Conservation (phyloP, 2,113 vertebrate genomes). For the Passerina amoena region DNA sequence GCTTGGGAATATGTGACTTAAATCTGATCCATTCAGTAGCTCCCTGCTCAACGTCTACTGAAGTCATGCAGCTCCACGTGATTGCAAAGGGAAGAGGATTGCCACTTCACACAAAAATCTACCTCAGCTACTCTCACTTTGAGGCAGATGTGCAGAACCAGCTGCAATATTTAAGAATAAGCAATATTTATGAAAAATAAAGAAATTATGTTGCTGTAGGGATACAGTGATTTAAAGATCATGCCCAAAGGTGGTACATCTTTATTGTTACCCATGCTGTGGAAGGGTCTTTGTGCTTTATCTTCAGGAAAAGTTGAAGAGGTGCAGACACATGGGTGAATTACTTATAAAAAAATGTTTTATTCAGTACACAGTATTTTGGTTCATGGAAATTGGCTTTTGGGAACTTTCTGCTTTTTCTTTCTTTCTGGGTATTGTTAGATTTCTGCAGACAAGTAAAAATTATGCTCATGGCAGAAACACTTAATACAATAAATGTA, state of each 20-base stretch:
- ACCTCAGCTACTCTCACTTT: background rate
- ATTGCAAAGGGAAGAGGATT: background rate
- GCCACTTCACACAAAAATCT: background rate
- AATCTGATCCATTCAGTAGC: background rate
- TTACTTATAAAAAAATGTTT: background rate
- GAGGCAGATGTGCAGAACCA: background rate
- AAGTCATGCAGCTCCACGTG: background rate
- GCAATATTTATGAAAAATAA: background rate
- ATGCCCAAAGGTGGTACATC: background rate
- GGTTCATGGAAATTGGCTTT: background rate
- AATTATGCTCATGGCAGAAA: background rate
- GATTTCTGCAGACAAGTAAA: background rate
- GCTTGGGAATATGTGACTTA: background rate
- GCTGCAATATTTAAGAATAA: too few relatives aligned
- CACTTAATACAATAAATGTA: background rate
- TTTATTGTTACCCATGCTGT: background rate
- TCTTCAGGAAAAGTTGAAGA: background rate
- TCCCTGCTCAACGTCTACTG: background rate
- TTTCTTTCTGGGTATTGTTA: background rate
- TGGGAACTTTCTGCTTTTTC: background rate
- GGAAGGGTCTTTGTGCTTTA: background rate
- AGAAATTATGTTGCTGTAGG: background rate
- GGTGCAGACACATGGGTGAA: background rate
- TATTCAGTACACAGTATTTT: background rate
- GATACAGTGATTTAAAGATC: background rate